phyloP scores from a whole-genome alignment of 2,797 vertebrate species.

The Pantherophis vulpinus region DNA sequence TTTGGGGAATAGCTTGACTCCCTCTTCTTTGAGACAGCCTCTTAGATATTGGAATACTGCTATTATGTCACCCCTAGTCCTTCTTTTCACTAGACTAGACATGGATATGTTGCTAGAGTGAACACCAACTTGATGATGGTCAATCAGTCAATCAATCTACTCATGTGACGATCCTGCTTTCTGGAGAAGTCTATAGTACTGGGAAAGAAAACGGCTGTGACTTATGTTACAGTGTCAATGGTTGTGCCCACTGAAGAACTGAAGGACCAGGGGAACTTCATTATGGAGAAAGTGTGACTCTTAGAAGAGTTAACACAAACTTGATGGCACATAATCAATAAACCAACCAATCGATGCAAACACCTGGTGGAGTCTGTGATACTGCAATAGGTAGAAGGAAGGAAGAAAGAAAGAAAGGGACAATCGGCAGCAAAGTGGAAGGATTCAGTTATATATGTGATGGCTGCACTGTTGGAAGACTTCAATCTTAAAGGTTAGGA shows the following conservation, averaged over 20 bases:
- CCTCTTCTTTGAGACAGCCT: background rate
- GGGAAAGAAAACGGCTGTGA: background rate
- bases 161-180: background rate
- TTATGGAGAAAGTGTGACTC: background rate
- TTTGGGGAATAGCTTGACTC: background rate
- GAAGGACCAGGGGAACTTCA: background rate
- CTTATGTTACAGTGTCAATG: background rate
- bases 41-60: background rate
- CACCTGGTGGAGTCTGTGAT: background rate
- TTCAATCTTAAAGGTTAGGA: background rate
- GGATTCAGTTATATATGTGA: background rate
- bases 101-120: background rate
- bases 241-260: background rate
- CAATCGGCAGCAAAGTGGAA: background rate
- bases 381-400: background rate
- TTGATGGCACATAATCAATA: background rate
- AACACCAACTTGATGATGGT: background rate
- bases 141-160: background rate
- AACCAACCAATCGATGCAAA: background rate
- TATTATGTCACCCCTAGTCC: background rate
- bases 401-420: background rate
- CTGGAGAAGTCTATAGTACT: background rate
- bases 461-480: background rate
- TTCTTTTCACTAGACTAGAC: background rate
- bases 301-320: background rate